Conservation (phyloP, 2,888 invertebrate genomes). For the Hyalella azteca region DNA sequence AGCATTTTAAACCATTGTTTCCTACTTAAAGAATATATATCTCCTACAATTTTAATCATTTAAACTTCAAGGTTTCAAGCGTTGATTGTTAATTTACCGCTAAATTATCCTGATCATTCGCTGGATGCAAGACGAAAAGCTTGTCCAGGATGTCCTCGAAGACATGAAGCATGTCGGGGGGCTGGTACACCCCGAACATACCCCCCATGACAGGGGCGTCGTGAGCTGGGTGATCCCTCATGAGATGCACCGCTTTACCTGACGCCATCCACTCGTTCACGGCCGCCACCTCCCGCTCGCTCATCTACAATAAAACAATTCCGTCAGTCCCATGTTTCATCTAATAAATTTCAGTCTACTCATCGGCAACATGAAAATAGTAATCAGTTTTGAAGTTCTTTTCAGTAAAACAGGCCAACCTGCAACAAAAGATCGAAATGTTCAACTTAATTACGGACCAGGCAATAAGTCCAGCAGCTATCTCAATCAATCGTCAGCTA, state of each 20-base stretch:
- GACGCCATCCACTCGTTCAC: constrained; percentile 46
- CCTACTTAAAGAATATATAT: too few relatives aligned
- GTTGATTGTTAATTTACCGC: neutral
- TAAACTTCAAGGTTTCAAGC: neutral
- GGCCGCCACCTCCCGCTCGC: constrained; percentile 42
- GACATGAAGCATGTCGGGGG: neutral
- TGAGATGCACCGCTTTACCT: constrained; percentile 41
- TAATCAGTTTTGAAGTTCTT: too few relatives aligned
- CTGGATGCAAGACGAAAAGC: neutral
- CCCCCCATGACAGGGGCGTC: constrained; percentile 41
- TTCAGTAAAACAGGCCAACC: too few relatives aligned
- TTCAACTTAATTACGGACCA: too few relatives aligned
- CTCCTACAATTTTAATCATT: too few relatives aligned
- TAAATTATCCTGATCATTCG: neutral
- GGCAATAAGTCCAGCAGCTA: too few relatives aligned
- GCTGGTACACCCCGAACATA: constrained; percentile 44
- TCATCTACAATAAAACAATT: constrained; percentile 29
- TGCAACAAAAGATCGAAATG: too few relatives aligned
- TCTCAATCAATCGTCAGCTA: too few relatives aligned
- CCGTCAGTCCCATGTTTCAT: too few relatives aligned
- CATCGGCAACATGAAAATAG: too few relatives aligned
- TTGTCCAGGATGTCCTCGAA: neutral
- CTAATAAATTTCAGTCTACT: too few relatives aligned
- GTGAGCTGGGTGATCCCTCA: constrained; percentile 54
- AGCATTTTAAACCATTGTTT: too few relatives aligned